phyloP scores from a whole-genome alignment of 2,888 invertebrate genomes.

The Drosophila cyrtoloma region DNA sequence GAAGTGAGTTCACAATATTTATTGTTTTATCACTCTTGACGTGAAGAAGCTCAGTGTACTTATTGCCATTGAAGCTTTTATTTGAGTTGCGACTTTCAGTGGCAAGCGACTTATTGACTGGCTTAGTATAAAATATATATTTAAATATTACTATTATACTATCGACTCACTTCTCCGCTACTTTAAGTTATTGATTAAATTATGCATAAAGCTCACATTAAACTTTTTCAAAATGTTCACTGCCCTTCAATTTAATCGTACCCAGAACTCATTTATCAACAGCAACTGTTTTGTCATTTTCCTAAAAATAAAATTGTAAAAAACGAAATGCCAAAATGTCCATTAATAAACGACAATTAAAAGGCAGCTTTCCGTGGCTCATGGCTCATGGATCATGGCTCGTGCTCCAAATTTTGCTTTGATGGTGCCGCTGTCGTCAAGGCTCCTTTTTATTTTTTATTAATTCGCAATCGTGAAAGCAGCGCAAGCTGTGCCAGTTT shows the following conservation, averaged over 20 bases:
- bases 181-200: slow-evolving; percentile 4
- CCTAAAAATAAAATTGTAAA: slow-evolving; percentile 20
- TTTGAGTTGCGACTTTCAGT: slow-evolving; percentile 36
- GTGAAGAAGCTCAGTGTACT: slow-evolving; percentile 18
- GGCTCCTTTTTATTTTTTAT: slow-evolving; percentile 28
- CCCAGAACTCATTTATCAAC: slow-evolving; percentile 47
- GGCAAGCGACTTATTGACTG: slow-evolving; percentile 15
- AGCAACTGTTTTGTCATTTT: slow-evolving; percentile 54
- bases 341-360: slow-evolving; percentile 68
- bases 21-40: slow-evolving; percentile 51
- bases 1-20: slow-evolving; percentile 39
- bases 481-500: slow-evolving; percentile 55
- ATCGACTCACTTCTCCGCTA: background rate
- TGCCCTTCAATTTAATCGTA: slow-evolving; percentile 19
- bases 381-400: slow-evolving; percentile 7
- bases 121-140: background rate
- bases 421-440: slow-evolving; percentile 49
- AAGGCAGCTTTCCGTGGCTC: slow-evolving; percentile 25
- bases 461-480: slow-evolving; percentile 38
- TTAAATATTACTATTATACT: background rate
- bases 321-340: slow-evolving; percentile 34
- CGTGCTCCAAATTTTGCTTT: slow-evolving; percentile 58
- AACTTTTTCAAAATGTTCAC: background rate
- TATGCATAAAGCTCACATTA: background rate
- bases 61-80: slow-evolving; percentile 46